These are phyloP conservation scores for Ferdinandea cuprea DNA, from an alignment of 2,888 invertebrate species.

Conservation along the genomic window DNA sequence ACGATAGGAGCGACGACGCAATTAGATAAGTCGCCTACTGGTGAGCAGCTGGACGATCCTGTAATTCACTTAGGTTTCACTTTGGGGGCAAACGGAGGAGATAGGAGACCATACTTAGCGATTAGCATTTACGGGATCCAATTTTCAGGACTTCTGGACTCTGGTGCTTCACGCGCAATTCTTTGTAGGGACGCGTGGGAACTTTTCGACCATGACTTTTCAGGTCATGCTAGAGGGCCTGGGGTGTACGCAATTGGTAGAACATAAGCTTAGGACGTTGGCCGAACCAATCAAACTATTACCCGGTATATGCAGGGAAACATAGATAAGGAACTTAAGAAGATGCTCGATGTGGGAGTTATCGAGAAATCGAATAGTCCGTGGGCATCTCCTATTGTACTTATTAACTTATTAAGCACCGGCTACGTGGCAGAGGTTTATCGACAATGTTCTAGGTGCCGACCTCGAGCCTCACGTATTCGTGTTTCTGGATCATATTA, in stretches of 20 bases:
- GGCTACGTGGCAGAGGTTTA: too few relatives aligned
- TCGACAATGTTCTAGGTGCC: too few relatives aligned
- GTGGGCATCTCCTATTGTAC: too few relatives aligned
- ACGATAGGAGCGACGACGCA: not conserved
- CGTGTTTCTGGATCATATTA: constrained; percentile 15
- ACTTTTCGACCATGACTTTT: not conserved
- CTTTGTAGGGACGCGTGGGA: not conserved
- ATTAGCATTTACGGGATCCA: not conserved
- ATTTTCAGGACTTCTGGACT: not conserved
- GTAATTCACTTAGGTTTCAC: too few relatives aligned
- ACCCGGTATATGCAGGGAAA: not conserved
- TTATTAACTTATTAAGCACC: too few relatives aligned
- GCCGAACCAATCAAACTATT: not conserved
- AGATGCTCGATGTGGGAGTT: not conserved
- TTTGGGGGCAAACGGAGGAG: too few relatives aligned
- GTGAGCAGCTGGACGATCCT: too few relatives aligned
- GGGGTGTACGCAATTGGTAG: too few relatives aligned
- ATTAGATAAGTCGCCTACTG: too few relatives aligned
- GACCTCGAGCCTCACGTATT: too few relatives aligned
- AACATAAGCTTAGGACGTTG: not conserved
- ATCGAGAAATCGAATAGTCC: not conserved
- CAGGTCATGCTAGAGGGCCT: not conserved
- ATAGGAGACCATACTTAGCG: not conserved
- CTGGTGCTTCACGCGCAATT: not conserved
- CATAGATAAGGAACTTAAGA: not conserved